phyloP scores from a whole-genome alignment of 1,140 invertebrate species.

The Colletes gigas region DNA sequence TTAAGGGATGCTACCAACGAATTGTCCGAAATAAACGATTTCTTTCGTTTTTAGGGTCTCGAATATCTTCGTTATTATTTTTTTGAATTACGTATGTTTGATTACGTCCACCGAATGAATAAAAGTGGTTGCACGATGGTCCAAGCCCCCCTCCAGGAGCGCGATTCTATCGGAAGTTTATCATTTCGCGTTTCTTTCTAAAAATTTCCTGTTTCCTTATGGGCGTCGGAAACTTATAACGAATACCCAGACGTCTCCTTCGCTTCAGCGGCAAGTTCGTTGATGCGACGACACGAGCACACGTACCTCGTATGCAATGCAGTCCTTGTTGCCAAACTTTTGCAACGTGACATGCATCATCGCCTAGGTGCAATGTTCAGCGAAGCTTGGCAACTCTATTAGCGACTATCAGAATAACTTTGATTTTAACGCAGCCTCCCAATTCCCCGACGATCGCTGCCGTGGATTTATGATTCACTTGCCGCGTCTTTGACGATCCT shows the following conservation, averaged over 20 bases:
- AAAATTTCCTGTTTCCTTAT: neutral
- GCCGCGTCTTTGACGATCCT: neutral
- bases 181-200: neutral
- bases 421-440: slow-evolving; percentile 28
- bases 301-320: slow-evolving; percentile 28
- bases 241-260: slow-evolving; percentile 23
- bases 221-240: slow-evolving; percentile 18
- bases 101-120: too few relatives aligned
- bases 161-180: neutral
- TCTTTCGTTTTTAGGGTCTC: too few relatives aligned
- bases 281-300: slow-evolving; percentile 13
- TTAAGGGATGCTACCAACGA: too few relatives aligned
- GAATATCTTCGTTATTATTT: too few relatives aligned
- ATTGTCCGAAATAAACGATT: too few relatives aligned
- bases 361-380: neutral
- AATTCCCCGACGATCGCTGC: slow-evolving; percentile 7
- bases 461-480: neutral
- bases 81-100: too few relatives aligned
- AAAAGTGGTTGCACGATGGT: neutral
- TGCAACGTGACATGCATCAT: slow-evolving; percentile 36
- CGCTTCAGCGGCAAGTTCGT: slow-evolving; percentile 9
- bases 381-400: slow-evolving; percentile 23
- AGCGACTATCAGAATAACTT: slow-evolving; percentile 32
- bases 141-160: neutral
- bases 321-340: slow-evolving; percentile 43